Conservation (phyloP, 2,888 invertebrate genomes). For the Cephus rjabovi region DNA sequence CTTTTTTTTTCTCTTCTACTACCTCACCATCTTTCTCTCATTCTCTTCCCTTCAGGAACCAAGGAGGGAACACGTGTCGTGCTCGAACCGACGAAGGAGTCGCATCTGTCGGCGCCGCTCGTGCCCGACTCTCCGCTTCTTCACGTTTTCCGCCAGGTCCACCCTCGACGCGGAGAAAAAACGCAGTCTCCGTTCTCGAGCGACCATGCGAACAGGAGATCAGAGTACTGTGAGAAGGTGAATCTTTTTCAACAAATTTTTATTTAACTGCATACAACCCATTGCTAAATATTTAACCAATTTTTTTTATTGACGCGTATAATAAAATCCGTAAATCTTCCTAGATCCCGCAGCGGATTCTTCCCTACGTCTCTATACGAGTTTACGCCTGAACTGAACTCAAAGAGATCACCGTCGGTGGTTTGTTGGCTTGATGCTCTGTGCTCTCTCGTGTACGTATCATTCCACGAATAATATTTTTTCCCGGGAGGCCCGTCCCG, state of each 20-base stretch:
- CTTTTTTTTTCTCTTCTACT: not conserved
- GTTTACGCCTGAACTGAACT: constrained; percentile 2
- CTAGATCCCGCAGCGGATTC: not conserved
- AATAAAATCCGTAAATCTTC: not conserved
- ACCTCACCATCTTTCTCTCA: not conserved
- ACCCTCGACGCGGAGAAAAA: not conserved
- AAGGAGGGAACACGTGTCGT: constrained; percentile 1
- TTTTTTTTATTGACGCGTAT: not conserved
- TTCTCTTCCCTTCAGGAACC: not conserved
- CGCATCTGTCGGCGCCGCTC: constrained; percentile 8
- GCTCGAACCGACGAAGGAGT: not conserved
- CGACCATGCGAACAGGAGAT: not conserved
- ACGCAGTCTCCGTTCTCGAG: not conserved
- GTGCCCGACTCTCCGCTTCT: not conserved
- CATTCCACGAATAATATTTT: constrained; percentile 35
- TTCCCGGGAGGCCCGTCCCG: constrained; percentile 13
- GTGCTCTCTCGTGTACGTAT: constrained; percentile 20
- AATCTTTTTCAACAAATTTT: not conserved
- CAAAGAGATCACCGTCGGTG: constrained; percentile 15
- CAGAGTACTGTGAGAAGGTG: not conserved
- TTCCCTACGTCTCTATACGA: not conserved
- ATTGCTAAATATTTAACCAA: not conserved
- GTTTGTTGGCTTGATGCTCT: constrained; percentile 18
- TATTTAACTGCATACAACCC: not conserved
- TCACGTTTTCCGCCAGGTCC: not conserved